These are phyloP conservation scores for Myotis planiceps DNA, from an alignment of 2,797 vertebrate species.

Conservation along the genomic window DNA sequence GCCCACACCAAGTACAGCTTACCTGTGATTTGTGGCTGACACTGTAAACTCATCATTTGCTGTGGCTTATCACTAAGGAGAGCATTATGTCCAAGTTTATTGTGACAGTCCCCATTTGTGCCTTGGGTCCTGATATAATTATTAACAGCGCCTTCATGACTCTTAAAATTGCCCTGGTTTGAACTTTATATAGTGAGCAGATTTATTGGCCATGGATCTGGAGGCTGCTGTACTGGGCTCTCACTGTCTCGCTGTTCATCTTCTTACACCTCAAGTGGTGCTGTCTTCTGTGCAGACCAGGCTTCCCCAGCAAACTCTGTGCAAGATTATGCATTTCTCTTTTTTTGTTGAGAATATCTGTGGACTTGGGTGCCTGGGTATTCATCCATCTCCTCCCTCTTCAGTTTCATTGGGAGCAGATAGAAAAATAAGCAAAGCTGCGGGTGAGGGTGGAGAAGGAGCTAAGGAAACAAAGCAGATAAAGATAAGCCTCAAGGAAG, in stretches of 20 bases:
- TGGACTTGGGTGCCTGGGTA: background rate
- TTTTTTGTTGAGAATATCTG: background rate
- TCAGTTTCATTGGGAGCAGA: constrained; percentile 26
- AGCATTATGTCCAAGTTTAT: background rate
- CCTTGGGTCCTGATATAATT: background rate
- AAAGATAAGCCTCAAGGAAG: background rate
- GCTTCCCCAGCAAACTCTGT: background rate
- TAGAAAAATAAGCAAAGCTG: background rate
- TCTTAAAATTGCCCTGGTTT: background rate
- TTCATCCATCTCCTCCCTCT: background rate
- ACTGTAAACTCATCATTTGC: background rate
- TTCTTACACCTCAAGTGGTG: background rate
- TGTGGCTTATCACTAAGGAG: background rate
- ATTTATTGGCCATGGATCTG: background rate
- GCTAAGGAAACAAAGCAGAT: background rate
- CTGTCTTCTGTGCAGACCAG: background rate
- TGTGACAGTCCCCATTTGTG: background rate
- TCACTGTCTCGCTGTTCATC: background rate
- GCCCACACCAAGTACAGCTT: background rate
- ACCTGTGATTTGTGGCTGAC: background rate
- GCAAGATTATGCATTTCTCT: background rate
- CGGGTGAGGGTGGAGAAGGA: background rate
- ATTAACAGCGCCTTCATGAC: background rate
- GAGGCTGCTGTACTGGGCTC: background rate
- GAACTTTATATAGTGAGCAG: background rate